Conservation (phyloP, 2,888 invertebrate species). For the Palloptera scutellata region DNA sequence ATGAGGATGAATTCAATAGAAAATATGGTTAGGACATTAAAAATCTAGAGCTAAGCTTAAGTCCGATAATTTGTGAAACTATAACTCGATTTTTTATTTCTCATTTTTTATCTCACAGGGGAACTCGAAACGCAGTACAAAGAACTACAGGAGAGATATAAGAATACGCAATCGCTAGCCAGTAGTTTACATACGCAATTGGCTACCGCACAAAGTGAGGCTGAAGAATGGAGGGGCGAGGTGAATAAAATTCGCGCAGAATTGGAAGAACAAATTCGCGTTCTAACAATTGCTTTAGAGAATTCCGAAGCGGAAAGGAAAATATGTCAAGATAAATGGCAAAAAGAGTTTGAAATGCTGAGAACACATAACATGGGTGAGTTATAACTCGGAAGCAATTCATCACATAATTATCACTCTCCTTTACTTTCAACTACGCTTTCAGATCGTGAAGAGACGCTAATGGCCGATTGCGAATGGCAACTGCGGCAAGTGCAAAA, state of each 20-base stretch:
- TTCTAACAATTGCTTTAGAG: conserved; percentile 68
- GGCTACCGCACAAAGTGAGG: conserved; percentile 57
- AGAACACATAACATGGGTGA: conserved; percentile 69
- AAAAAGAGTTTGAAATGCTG: conserved; percentile 71
- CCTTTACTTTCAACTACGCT: not conserved
- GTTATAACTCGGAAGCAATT: too few species aligned
- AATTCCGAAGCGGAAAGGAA: conserved; percentile 69
- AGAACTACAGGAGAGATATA: conserved; percentile 66
- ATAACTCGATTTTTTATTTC: not conserved
- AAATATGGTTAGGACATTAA: conserved; percentile 54
- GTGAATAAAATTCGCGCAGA: conserved; percentile 65
- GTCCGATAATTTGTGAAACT: not conserved
- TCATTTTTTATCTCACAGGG: conserved; percentile 48
- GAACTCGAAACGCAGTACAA: conserved; percentile 65
- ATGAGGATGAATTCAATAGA: conserved; percentile 59
- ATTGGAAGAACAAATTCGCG: conserved; percentile 67
- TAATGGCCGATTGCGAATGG: conserved; percentile 85
- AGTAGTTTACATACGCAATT: conserved; percentile 59
- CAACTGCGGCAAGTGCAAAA: conserved; percentile 80
- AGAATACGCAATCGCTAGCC: conserved; percentile 65
- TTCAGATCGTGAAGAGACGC: conserved; percentile 73
- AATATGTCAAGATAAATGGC: conserved; percentile 69
- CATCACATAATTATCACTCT: too few species aligned
- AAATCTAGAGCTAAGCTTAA: not conserved
- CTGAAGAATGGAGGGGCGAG: conserved; percentile 57